Conservation (phyloP, 2,113 vertebrate genomes). For the Lagopus leucura region DNA sequence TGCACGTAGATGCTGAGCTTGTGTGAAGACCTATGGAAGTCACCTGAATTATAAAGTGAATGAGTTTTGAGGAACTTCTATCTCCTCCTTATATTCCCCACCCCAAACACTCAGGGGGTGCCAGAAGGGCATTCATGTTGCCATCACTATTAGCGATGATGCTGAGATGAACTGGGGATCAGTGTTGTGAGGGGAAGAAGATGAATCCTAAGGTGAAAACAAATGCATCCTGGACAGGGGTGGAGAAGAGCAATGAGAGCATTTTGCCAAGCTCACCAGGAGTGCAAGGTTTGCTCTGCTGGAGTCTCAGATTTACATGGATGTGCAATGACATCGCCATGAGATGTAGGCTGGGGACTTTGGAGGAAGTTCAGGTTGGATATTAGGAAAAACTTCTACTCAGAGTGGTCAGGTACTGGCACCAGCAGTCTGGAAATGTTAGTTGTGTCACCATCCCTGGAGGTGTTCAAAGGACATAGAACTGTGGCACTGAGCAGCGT, state of each 20-base stretch:
- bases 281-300: not conserved
- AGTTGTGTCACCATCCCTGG: too few relatives aligned
- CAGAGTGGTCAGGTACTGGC: too few relatives aligned
- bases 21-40: not conserved
- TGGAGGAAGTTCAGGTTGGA: too few relatives aligned
- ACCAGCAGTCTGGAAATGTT: too few relatives aligned
- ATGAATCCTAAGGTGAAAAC: not conserved
- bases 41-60: not conserved
- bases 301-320: accelerated
- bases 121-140: not conserved
- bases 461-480: too few relatives aligned
- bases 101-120: not conserved
- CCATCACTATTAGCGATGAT: not conserved
- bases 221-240: not conserved
- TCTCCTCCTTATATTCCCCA: accelerated
- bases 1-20: not conserved
- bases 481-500: too few relatives aligned
- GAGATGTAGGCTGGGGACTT: not conserved
- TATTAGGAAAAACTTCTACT: too few relatives aligned
- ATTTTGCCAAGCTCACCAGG: not conserved
- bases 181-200: not conserved
- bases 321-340: accelerated
- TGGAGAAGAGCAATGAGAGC: not conserved
- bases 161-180: not conserved
- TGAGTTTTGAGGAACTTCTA: not conserved